Percentiles rank a stretch among this genome's conserved stretches.
Evolutionary conservation across 2,888 invertebrate species (phyloP).

Genomic region (Bimastos eiseni): DNA sequence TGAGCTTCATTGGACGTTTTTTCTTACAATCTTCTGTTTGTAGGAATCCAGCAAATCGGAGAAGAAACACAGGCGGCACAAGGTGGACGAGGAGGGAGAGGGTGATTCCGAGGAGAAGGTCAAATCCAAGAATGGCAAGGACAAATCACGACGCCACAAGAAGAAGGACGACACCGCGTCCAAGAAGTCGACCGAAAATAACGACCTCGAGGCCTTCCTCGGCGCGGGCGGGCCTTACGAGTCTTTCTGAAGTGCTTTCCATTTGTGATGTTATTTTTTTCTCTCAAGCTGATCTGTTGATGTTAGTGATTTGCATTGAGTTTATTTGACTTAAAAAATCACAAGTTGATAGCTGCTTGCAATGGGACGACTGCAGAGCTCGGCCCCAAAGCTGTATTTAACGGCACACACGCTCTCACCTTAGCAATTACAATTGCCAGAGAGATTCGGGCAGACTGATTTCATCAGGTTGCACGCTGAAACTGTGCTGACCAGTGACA

Average conservation of each 20-base stretch:
- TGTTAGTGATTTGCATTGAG: conserved; percentile 4
- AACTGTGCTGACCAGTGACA: neutral
- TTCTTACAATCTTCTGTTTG: neutral
- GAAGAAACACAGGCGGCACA: conserved; percentile 24
- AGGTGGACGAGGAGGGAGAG: neutral
- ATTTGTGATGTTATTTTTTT: neutral
- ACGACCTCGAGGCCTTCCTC: conserved; percentile 43
- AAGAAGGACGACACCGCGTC: conserved; percentile 24
- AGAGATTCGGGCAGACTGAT: neutral
- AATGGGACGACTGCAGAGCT: neutral
- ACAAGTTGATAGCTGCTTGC: conserved; percentile 13
- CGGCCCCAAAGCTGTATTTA: neutral
- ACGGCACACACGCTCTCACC: neutral
- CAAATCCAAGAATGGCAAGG: conserved; percentile 16
- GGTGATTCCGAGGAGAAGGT: neutral
- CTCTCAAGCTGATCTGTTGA: neutral
- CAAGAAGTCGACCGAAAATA: conserved; percentile 32
- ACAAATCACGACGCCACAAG: conserved; percentile 15
- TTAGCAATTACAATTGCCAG: neutral
- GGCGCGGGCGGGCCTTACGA: conserved; percentile 33
- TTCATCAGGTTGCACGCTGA: neutral
- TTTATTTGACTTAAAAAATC: neutral
- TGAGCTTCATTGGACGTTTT: neutral
- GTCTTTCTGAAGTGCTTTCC: conserved; percentile 21
- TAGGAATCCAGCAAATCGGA: conserved; percentile 29